Evolutionary conservation across 2,888 invertebrate species (phyloP).

Genomic region (Tenodera sinensis): DNA sequence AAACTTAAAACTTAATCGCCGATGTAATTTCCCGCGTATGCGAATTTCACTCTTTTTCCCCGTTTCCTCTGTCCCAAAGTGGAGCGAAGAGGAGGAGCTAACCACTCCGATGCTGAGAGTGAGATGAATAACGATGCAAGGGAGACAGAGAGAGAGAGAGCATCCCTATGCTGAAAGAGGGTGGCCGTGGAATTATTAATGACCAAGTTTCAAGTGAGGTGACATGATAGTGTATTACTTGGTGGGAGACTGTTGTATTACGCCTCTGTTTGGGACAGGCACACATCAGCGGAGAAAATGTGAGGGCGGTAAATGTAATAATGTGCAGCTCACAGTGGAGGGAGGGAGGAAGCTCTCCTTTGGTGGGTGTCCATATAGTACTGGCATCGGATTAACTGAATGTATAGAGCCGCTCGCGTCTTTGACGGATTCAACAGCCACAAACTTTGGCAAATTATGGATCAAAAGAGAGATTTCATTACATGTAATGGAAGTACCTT

Average conservation of each 20-base stretch:
- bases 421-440: not conserved
- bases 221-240: not conserved
- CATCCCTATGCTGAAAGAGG: not conserved
- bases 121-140: not conserved
- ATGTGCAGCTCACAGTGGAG: not conserved
- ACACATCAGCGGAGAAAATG: not conserved
- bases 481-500: too few species aligned
- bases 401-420: too few species aligned
- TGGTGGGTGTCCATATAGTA: too few species aligned
- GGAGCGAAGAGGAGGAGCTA: not conserved
- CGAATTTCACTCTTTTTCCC: not conserved
- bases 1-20: not conserved
- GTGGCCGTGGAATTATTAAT: slow-evolving; percentile 5
- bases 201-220: not conserved
- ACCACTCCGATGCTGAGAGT: not conserved
- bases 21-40: not conserved
- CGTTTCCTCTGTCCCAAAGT: not conserved
- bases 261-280: not conserved
- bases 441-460: not conserved
- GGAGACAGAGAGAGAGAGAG: not conserved
- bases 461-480: not conserved
- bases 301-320: not conserved
- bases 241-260: not conserved
- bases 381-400: too few species aligned
- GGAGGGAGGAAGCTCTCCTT: not conserved